Evolutionary conservation across 2,888 invertebrate species (phyloP).

Genomic region (Spodoptera littoralis): DNA sequence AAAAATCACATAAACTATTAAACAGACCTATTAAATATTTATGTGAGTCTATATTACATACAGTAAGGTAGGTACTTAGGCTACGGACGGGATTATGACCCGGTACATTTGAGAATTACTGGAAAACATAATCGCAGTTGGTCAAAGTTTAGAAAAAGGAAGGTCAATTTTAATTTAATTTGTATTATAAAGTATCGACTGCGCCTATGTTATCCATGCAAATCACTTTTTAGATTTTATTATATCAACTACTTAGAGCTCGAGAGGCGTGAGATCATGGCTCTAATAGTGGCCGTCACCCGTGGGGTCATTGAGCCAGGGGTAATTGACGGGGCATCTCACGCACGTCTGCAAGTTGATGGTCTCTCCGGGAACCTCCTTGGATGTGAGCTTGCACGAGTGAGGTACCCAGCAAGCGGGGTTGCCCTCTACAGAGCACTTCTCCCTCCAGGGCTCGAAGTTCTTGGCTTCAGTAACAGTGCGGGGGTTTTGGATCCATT

Average conservation of each 20-base stretch:
- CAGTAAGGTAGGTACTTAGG: constrained; percentile 86
- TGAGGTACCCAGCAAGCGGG: constrained; percentile 96
- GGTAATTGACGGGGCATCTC: constrained; percentile 97
- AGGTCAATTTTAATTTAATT: constrained; percentile 35
- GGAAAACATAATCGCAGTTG: constrained; percentile 79
- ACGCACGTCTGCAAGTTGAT: constrained; percentile 97
- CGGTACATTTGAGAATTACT: constrained; percentile 86
- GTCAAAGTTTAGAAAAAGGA: constrained; percentile 35
- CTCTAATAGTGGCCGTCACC: constrained; percentile 95
- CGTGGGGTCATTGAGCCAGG: constrained; percentile 97
- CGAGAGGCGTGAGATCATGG: constrained; percentile 83
- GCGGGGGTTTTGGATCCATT: constrained; percentile 98
- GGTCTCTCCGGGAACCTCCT: constrained; percentile 98
- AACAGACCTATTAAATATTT: constrained; percentile 88
- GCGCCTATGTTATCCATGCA: constrained; percentile 79
- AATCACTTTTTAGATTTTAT: constrained; percentile 74
- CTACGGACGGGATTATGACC: constrained; percentile 88
- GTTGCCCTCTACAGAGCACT: constrained; percentile 95
- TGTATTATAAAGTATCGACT: constrained; percentile 52
- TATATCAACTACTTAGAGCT: constrained; percentile 82
- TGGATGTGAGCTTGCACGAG: constrained; percentile 96
- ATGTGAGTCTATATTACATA: constrained; percentile 89
- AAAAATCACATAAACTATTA: constrained; percentile 88
- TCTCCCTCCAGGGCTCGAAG: constrained; percentile 98
- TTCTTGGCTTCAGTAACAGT: constrained; percentile 95